Percentiles rank a stretch among this genome's conserved stretches.
These are phyloP conservation scores for Colistium nudipinnis DNA, from an alignment of 2,113 vertebrate genomes.

Conservation along the genomic window DNA sequence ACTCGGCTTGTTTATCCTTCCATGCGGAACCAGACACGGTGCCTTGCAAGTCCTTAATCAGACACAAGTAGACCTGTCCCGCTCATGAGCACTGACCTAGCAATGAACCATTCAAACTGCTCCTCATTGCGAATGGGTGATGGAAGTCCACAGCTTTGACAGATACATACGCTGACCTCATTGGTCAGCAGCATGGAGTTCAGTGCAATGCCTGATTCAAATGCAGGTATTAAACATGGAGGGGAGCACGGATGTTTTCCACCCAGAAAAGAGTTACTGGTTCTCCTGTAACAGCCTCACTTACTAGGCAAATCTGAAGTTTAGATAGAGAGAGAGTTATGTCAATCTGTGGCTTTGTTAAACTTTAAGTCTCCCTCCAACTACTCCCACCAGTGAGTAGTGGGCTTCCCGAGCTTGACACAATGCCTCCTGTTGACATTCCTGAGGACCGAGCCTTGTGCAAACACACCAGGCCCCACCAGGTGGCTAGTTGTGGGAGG, in stretches of 20 bases:
- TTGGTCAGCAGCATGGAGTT: constrained; percentile 14
- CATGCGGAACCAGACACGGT: constrained; percentile 69
- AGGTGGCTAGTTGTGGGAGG: constrained; percentile 67
- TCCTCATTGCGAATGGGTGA: constrained; percentile 39
- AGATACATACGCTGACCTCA: constrained; percentile 19
- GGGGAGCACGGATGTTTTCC: constrained; percentile 2
- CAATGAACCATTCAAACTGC: constrained; percentile 71
- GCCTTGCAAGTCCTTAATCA: constrained; percentile 70
- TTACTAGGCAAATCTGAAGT: constrained; percentile 11
- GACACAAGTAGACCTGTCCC: constrained; percentile 67
- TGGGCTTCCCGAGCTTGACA: constrained; percentile 72
- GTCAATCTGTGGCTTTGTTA: constrained; percentile 52
- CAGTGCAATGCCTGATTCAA: constrained; percentile 13
- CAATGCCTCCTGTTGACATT: constrained; percentile 83
- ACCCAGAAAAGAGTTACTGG: constrained; percentile 13
- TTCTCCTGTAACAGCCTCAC: neutral
- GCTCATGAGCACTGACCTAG: constrained; percentile 63
- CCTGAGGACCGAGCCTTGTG: constrained; percentile 78
- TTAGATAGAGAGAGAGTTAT: constrained; percentile 13
- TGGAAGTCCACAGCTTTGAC: constrained; percentile 16
- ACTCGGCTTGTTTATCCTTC: constrained; percentile 68
- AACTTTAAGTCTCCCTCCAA: constrained; percentile 61
- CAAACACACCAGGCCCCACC: constrained; percentile 78
- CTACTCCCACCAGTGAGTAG: constrained; percentile 55
- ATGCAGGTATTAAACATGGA: neutral